Base-by-base conservation (phyloP, 2,888 invertebrate genomes). In the Rotaria sp. region DNA sequence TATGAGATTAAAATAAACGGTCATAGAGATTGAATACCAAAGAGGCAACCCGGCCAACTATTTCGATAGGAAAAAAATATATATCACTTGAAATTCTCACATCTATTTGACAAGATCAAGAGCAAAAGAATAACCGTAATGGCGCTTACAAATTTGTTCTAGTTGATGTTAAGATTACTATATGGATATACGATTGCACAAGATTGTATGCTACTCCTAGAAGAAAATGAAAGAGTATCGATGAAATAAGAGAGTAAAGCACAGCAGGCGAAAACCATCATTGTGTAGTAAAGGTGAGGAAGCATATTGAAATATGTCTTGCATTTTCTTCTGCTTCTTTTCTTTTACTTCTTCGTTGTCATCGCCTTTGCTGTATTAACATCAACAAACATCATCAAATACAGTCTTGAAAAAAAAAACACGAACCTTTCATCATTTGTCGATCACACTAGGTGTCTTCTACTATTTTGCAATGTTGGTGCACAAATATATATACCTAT, bases 21-120 rank as follows among this genome's bases (percentile, higher is more conserved):
- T 80, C 80, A 80, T 80, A 80, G 80, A 80, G 80, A 80, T 80
- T 80, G 80, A 80, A 80, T 80, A 80, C 80, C 80, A 80, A 80
- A 80, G 80, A 80, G 80, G 35, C 45, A 80, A 80, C 45, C n/a
- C 45, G 45, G 21, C 13, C 75, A 26, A 80, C 11, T 45, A 45
- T 80, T 11, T 26, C 41, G 13, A 26, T 55, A 55, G 8, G 10
- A 55, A 55, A 26, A 55, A 55, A 21, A 52, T 11, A 52, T 2
- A 2, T 26, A 55, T 55, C 55, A 26, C 1, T 8, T 55, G 10
- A 55, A 55, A 55, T 26, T 55, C 10, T 55, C 26, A 26, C 55
- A 55, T 10, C 55, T 55, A 55, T 55, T 55, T 55, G 10, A 55
- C 10, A 55, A 55, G 55, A 26, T 26, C 24, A 55, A 55, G 0